phyloP scores from a whole-genome alignment of 2,797 vertebrate species.

The Crocodylus rhombifer region DNA sequence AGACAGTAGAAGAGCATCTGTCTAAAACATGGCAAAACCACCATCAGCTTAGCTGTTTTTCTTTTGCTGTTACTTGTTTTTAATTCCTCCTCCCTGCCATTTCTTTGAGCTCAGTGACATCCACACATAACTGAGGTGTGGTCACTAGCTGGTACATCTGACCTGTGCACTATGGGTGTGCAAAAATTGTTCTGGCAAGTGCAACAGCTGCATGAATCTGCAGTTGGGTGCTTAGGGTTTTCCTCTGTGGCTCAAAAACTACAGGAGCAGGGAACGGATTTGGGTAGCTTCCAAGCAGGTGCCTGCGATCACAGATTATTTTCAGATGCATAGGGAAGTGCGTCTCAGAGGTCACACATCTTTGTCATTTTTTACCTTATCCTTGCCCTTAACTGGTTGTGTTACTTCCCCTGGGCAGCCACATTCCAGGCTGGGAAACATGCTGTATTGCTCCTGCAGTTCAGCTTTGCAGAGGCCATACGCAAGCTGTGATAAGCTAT shows the following conservation, averaged over 20 bases:
- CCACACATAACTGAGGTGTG: not conserved
- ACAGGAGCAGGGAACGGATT: not conserved
- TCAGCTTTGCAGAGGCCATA: no score
- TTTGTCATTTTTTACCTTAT: not conserved
- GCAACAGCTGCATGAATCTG: not conserved
- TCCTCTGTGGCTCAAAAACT: not conserved
- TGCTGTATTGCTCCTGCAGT: no score
- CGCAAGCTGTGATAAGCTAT: no score
- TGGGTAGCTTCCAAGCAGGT: not conserved
- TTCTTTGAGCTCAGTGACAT: not conserved
- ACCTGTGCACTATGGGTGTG: not conserved
- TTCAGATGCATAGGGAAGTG: not conserved
- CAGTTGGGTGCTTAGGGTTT: not conserved
- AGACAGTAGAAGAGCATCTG: not conserved
- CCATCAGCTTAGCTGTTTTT: not conserved
- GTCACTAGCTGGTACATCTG: not conserved
- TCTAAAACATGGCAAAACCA: not conserved
- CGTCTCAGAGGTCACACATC: not conserved
- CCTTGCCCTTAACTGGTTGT: no score
- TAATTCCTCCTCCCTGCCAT: not conserved
- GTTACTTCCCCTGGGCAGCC: no score
- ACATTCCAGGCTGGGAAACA: no score
- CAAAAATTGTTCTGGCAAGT: not conserved
- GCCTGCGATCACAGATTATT: not conserved
- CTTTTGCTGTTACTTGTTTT: not conserved